Evolutionary conservation across 2,888 invertebrate species (phyloP), one percentile per base, ranked within the genome.

Genomic region (Crocallis elinguaria): DNA sequence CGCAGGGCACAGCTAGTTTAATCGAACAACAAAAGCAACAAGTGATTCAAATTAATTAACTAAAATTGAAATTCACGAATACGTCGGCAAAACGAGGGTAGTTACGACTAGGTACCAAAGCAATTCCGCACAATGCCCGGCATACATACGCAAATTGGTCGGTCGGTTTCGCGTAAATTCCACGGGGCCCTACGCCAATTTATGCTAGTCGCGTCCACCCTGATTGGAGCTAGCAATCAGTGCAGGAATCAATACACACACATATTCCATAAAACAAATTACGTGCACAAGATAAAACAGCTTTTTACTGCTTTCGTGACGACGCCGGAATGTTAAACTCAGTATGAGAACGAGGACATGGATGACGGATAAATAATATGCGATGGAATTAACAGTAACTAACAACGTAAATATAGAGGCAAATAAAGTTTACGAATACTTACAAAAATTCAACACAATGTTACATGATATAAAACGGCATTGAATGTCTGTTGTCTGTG

Each of bases 151-250:
- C 46, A 72, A 67, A 71, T 68, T 66, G 67, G 53, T 60, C 57
- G 52, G 66, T 64, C 67, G 62, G 63, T 64, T 69, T 55, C 55
- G 61, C 60, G 67, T 75, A 68, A 66, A 62, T 53, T 60, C 52
- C 54, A 41, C 57, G 23, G 30, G 25, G 23, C 36, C 33, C 45
- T 41, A 19, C 57, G 58, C 50, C 56, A 63, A 65, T 49, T 37
- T 70, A 71, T 72, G 72, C 73, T 49, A 61, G 66, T 64, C 69
- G 71, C 73, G 70, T 73, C 60, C 69, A 55, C 57, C 60, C 67
- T 71, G 73, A 73, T 72, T 76, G 73, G 67, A 60, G 59, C 60
- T 64, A 57, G 54, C 69, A 76, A 74, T 72, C 71, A 73, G 57
- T 50, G 55, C 53, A 44, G 30, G 57, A 64, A 77, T 71, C 69